Evolutionary conservation across 2,888 invertebrate genomes (phyloP).

Genomic region (Myopa tessellatipennis): DNA sequence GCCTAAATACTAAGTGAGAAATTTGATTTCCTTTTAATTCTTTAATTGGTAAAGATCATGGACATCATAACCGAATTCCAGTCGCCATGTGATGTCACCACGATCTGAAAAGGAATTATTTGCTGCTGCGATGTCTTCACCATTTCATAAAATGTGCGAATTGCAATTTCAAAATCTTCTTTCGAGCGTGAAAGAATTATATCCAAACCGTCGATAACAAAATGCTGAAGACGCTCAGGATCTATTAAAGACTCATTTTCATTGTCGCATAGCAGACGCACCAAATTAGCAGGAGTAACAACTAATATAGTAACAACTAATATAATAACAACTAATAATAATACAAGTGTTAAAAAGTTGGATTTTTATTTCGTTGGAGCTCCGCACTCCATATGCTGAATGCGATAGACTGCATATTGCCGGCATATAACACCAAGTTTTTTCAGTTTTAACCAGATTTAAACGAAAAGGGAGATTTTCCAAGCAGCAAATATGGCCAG

Average conservation of each 20-base stretch:
- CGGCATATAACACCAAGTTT: slow-evolving; percentile 78
- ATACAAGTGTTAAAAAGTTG: slow-evolving; percentile 76
- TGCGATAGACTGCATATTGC: slow-evolving; percentile 72
- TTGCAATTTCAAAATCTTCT: slow-evolving; percentile 47
- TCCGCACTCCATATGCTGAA: slow-evolving; percentile 61
- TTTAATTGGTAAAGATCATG: too few relatives aligned
- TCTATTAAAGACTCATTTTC: slow-evolving; percentile 69
- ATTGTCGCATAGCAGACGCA: slow-evolving; percentile 69
- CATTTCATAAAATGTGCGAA: slow-evolving; percentile 47
- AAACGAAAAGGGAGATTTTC: slow-evolving; percentile 76
- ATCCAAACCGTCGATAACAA: slow-evolving; percentile 80
- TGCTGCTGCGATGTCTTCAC: slow-evolving; percentile 41
- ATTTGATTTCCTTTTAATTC: too few relatives aligned
- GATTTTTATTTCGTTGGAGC: slow-evolving; percentile 52
- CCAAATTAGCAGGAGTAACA: slow-evolving; percentile 74
- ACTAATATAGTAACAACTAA: too few relatives aligned
- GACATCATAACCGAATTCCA: slow-evolving; percentile 75
- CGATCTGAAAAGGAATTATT: slow-evolving; percentile 69
- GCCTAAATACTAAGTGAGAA: too few relatives aligned
- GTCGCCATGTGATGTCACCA: slow-evolving; percentile 72
- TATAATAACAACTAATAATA: too few relatives aligned
- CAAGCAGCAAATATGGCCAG: slow-evolving; percentile 78
- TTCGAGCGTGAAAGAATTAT: slow-evolving; percentile 67
- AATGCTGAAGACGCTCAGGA: slow-evolving; percentile 73
- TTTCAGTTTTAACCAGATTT: slow-evolving; percentile 73